Evolutionary conservation across 2,797 vertebrate genomes (phyloP).

Genomic region (Sebastiscus albofasciatus): DNA sequence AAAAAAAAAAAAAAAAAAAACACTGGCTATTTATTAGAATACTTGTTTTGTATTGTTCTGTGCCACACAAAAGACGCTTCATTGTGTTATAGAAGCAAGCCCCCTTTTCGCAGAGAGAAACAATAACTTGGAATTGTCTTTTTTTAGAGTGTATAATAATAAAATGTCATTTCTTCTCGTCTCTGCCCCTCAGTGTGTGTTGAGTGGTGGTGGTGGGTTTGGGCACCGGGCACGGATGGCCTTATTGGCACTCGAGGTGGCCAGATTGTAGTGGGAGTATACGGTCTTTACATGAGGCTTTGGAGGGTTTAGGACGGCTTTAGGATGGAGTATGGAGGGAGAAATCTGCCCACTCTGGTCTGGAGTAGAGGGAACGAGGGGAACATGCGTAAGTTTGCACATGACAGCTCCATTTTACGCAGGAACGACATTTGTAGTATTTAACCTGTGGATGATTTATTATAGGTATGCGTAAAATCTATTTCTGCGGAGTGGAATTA

Average conservation of each 20-base stretch:
- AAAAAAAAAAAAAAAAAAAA: conserved; percentile 69
- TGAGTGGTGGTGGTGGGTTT: conserved; percentile 84
- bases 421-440: conserved; percentile 4
- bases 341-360: conserved; percentile 78
- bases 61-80: conserved; percentile 95
- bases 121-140: conserved; percentile 99
- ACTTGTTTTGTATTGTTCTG: conserved; percentile 99
- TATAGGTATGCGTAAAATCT: conserved; percentile 11
- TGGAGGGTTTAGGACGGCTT: conserved; percentile 81
- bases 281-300: conserved; percentile 81
- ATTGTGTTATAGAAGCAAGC: conserved; percentile 90
- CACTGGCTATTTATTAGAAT: conserved; percentile 98
- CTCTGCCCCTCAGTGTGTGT: conserved; percentile 88
- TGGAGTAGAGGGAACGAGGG: conserved; percentile 80
- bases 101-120: conserved; percentile 89
- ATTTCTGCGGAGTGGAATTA: background rate
- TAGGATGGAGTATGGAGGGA: conserved; percentile 70
- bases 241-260: conserved; percentile 83
- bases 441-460: background rate
- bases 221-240: conserved; percentile 88
- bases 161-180: conserved; percentile 96
- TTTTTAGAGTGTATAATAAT: conserved; percentile 98
- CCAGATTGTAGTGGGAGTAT: conserved; percentile 84
- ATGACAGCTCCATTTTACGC: conserved; percentile 49
- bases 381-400: conserved; percentile 89